Conservation (phyloP, 2,797 vertebrate species). For the Platyrinchus mystaceus region DNA sequence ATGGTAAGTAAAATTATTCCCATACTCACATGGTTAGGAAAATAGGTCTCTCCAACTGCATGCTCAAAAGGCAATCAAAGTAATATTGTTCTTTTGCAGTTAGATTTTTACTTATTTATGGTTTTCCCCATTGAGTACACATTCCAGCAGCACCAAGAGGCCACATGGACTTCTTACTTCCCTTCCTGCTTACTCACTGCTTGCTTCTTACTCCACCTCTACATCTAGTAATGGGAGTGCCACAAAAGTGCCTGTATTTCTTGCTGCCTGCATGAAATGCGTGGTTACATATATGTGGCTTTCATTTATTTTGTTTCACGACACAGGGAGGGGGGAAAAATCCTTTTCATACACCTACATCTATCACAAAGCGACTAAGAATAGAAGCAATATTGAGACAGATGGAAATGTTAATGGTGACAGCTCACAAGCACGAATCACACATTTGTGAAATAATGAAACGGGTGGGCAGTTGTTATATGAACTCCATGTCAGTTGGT, state of each 20-base stretch:
- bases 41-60: not conserved
- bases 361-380: conserved; percentile 67
- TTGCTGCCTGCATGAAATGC: not conserved
- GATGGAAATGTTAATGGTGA: conserved; percentile 72
- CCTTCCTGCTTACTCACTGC: not conserved
- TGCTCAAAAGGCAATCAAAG: conserved; percentile 22
- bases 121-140: not conserved
- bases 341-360: conserved; percentile 65
- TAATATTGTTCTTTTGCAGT: not conserved
- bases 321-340: conserved; percentile 25
- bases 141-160: not conserved
- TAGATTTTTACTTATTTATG: conserved; percentile 26
- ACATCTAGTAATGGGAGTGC: not conserved
- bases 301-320: conserved; percentile 29
- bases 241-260: not conserved
- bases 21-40: not conserved
- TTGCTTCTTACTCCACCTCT: not conserved
- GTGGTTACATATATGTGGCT: conserved; percentile 1
- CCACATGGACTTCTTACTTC: not conserved
- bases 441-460: conserved; percentile 74
- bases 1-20: not conserved
- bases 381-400: conserved; percentile 73
- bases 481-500: conserved; percentile 55
- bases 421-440: conserved; percentile 72
- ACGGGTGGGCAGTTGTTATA: conserved; percentile 72